Percentiles rank a stretch among this genome's conserved stretches.
Evolutionary conservation across 1,140 invertebrate species (phyloP).

Genomic region (Drosophila sproati): DNA sequence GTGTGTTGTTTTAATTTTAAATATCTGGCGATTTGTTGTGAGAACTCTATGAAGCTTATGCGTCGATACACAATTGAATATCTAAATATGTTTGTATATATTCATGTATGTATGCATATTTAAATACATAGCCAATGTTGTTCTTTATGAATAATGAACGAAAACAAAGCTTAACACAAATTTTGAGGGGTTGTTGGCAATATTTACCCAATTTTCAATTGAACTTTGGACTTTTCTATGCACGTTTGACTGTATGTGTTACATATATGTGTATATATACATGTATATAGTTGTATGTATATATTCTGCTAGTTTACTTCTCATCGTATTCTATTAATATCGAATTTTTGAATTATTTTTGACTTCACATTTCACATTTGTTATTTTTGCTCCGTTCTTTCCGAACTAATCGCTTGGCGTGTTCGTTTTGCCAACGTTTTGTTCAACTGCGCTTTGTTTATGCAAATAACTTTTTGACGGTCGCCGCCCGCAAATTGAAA

Average conservation of each 20-base stretch:
- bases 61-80: conserved; percentile 17
- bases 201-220: conserved; percentile 36
- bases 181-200: not conserved
- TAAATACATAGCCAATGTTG: conserved; percentile 13
- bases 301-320: conserved; percentile 1
- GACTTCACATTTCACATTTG: conserved; percentile 14
- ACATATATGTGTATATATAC: not conserved
- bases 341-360: conserved; percentile 26
- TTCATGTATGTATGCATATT: not conserved
- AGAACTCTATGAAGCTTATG: conserved; percentile 35
- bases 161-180: conserved; percentile 34
- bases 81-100: not conserved
- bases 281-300: not conserved
- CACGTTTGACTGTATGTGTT: not conserved
- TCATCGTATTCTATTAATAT: conserved; percentile 44
- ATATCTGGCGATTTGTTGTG: conserved; percentile 46
- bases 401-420: conserved; percentile 29
- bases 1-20: conserved; percentile 54
- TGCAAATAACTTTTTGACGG: conserved; percentile 42
- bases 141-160: conserved; percentile 19
- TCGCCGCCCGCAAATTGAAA: conserved; percentile 39
- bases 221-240: conserved; percentile 30
- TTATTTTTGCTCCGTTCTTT: conserved; percentile 18
- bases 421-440: conserved; percentile 38
- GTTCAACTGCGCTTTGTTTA: conserved; percentile 52